Conservation (phyloP, 2,797 vertebrate genomes). For the Heterohyrax brucei region DNA sequence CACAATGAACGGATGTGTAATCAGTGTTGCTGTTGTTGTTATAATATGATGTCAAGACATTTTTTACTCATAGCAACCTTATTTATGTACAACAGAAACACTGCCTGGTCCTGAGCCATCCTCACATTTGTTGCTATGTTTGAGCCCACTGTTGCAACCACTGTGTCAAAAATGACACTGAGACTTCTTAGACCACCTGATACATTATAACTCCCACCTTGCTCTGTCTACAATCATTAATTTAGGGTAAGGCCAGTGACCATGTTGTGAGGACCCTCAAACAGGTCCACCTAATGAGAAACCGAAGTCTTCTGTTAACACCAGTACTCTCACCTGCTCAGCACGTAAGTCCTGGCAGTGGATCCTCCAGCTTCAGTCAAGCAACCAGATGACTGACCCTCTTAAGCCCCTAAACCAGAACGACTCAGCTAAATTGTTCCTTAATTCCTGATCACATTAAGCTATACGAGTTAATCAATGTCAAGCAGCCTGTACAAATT, state of each 20-base stretch:
- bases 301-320: not conserved
- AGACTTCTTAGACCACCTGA: slow-evolving; percentile 48
- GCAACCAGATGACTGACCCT: not conserved
- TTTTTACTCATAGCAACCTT: no score
- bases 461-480: slow-evolving; percentile 16
- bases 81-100: no score
- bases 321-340: not conserved
- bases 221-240: not conserved
- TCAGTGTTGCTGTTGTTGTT: not conserved
- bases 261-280: not conserved
- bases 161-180: not conserved
- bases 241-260: not conserved
- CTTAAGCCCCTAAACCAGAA: slow-evolving; percentile 4
- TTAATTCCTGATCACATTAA: not conserved
- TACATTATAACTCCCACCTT: not conserved
- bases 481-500: slow-evolving; percentile 7
- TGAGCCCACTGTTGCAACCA: no score
- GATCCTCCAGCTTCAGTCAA: not conserved
- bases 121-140: no score
- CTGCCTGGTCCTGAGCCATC: no score
- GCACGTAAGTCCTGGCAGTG: not conserved
- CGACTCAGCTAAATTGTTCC: slow-evolving; percentile 24
- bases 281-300: not conserved
- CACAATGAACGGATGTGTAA: not conserved
- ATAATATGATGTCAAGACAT: no score